Evolutionary conservation across 2,797 vertebrate genomes (phyloP), one percentile per base, ranked within the genome.

Genomic region (Babyrousa celebensis): DNA sequence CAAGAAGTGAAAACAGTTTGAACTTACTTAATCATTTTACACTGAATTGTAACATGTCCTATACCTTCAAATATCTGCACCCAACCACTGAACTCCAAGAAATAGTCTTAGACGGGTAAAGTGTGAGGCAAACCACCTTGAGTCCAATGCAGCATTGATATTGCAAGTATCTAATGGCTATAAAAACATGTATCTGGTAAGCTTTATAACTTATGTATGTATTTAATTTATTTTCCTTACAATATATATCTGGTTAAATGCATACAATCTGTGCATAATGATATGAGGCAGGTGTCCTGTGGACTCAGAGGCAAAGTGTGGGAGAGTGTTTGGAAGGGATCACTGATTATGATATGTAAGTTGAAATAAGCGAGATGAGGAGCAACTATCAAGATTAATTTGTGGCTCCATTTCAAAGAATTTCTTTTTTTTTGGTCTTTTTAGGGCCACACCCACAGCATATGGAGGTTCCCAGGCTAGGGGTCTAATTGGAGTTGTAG

Each of bases 11-110:
- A 84, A 85, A 29, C 43, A 82, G 27, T 67, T 78, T 62, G 32
- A 84, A 68, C 74, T 32, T 93, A 85, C 36, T 12, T 80, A 23
- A 89, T 80, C 4, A 85, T 36, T 85, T 96, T 52, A 78, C 27
- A 82, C 12, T 75, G 56, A 88, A 79, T 25, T 43, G 4, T 62
- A 92, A 60, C 25, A 67, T 62, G 17, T 91, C 67, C 16, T 85
- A 18, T 72, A 72, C 18, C 27, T 71, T 77, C 77, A 63, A 56
- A 68, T 88, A 62, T 65, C 58, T 54, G 8, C 2, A 83, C 36
- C 18, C 21, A 84, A 91, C 6, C 65, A 91, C 14, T 56, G 32
- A 89, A 74, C 68, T 70, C 91, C 16, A 65, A 71, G 27, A 70
- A 68, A 91, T 17, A 80, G 54, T 56, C 48, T 70, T 20, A 83